Percentiles rank a stretch among this genome's conserved stretches.
phyloP scores from a whole-genome alignment of 2,888 invertebrate genomes.

The Cerceris ruficornis region DNA sequence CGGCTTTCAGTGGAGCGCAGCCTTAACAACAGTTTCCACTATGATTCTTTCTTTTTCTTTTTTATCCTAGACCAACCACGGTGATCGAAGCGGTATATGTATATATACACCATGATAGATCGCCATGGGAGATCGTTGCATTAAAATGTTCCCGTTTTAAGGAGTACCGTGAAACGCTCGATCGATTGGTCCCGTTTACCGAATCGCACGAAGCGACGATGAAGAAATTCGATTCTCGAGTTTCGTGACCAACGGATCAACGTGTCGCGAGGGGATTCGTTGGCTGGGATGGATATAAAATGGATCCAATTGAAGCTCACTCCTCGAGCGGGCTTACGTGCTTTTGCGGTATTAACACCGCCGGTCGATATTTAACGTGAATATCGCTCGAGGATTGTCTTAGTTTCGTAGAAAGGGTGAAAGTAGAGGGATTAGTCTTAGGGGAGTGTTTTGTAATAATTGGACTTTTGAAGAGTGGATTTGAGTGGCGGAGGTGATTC shows the following conservation, averaged over 20 bases:
- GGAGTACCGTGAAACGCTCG: neutral
- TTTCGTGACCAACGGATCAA: neutral
- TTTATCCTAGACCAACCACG: conserved; percentile 42
- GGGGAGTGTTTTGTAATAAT: no score
- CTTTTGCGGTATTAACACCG: no score
- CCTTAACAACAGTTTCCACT: conserved; percentile 64
- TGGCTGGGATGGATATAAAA: no score
- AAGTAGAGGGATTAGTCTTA: no score
- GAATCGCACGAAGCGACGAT: neutral
- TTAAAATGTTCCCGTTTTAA: conserved; percentile 17
- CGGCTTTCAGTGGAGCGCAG: conserved; percentile 51
- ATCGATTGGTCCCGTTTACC: neutral
- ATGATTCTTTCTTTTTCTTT: conserved; percentile 30
- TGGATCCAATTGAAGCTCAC: no score
- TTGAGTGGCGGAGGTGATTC: no score
- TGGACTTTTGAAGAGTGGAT: no score
- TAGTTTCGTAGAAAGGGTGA: no score
- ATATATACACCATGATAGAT: neutral
- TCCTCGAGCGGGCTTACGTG: no score
- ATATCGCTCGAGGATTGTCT: no score
- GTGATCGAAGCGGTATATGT: conserved; percentile 29
- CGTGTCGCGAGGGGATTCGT: no score
- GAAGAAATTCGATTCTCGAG: conserved; percentile 19
- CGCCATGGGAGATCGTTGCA: conserved; percentile 27
- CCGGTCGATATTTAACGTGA: no score